Evolutionary conservation across 2,113 vertebrate genomes (phyloP), one percentile per base, ranked within the genome.

Genomic region (Corythornis madagascariensis): DNA sequence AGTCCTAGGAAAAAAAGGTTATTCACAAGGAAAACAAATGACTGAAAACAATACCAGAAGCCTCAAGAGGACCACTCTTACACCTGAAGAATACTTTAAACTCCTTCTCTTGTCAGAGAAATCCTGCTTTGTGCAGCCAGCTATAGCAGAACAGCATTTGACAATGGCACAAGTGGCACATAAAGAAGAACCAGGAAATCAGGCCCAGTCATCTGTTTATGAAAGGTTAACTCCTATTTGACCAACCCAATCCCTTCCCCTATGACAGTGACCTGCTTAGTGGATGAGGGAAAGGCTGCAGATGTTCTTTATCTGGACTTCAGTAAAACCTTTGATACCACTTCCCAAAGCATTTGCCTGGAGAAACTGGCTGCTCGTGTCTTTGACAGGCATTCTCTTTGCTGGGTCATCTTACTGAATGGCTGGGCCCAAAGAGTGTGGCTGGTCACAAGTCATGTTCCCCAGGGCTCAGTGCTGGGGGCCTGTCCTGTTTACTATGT

Each of bases 381-480:
- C 42, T 70, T 66, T 17, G 31, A n/a, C 0, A 0, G 13, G 10
- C 2, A 0, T 22, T 33, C 2, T 6, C 5, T 74, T 33, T 1
- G 3, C 2, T 38, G 10, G 9, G 10, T 72, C 2, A 56, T 10
- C 7, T 24, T 29, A 0, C 47, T 76, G 40, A 9, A 40, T 29
- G 20, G 11, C 45, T 0, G 0, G 11, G 29, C 29, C 17, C 48
- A 31, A 17, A 63, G 13, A 47, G 24, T 24, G 13, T 1, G 0
- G 2, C 7, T 0, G 0, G 26, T 31, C 38, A 80, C 20, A 10
- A 13, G 4, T 24, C 28, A 12, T 70, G 66, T 4, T 78, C 12
- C 12, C 25, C 42, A 31, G 26, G 29, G 47, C 33, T 63, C 42
- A 33, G 42, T 33, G 3, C 0, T 56, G 20, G 8, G 19, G 19